Evolutionary conservation across 2,888 invertebrate genomes (phyloP), one percentile per base, ranked within the genome.

Genomic region (Eristalinus aeneus): DNA sequence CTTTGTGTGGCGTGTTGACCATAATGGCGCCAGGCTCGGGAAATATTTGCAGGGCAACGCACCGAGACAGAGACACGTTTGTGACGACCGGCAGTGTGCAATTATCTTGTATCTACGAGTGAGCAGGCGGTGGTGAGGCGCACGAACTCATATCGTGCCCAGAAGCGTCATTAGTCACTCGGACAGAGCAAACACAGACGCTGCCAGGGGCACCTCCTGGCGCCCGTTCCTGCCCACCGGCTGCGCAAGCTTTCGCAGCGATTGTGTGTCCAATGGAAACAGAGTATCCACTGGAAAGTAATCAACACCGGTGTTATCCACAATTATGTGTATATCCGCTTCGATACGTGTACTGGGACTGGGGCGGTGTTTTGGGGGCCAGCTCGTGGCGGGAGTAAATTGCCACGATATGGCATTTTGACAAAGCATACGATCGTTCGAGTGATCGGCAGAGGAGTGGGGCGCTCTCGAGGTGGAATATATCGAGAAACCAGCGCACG

Each of bases 141-240:
- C 73, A 69, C 32, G 58, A 39, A 67, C 46, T 72, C 74, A 61
- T 39, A 34, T 71, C 34, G 65, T 67, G 68, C 67, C 75, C 61
- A 80, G 68, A 56, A 75, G 80, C 71, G 80, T 64, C 71, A 80
- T 85, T 76, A 85, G 71, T 80, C 84, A 84, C 27, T 71, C 67
- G 67, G 61, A 39, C 75, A 75, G 72, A 85, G 56, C 56, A 56
- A 56, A 56, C 56, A 85, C 68, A 80, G 53, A 46, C 39, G 63
- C 56, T 36, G 12, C 46, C 39, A 22, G 22, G 20, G 60, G 64
- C 68, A n/a, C 60, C 68, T 36, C 46, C 63, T 68, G 16, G 68
- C 54, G 68, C 32, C 61, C 46, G 71, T n/a, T 23, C 20, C 27
- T 27, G 32, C 53, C 36, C 39, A 39, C 3, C 63, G 0, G n/a